A percentile compares a stretch with the other conserved stretches of the same genome.
Evolutionary conservation across 2,888 invertebrate genomes (phyloP).

Genomic region (Drosophila neoperkinsi): DNA sequence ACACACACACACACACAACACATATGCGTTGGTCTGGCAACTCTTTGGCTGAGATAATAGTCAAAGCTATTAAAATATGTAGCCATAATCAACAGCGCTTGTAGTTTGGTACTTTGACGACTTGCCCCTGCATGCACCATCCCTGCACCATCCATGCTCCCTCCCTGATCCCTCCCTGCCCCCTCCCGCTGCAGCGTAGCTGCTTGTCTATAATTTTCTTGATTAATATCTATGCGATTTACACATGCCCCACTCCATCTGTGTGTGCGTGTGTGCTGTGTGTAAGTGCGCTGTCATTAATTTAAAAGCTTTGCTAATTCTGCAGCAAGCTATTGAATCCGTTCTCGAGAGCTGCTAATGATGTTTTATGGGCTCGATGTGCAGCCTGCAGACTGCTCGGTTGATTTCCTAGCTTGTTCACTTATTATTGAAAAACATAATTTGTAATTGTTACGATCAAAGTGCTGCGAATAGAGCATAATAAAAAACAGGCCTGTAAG

Average conservation of each 20-base stretch:
- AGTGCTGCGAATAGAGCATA: not conserved
- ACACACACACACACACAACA: conserved; percentile 12
- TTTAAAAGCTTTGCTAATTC: conserved; percentile 76
- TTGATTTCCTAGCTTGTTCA: conserved; percentile 47
- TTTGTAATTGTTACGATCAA: conserved; percentile 47
- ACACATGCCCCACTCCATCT: conserved; percentile 45
- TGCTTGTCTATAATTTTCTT: conserved; percentile 72
- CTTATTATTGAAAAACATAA: conserved; percentile 51
- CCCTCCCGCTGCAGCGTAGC: conserved; percentile 5
- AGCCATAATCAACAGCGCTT: conserved; percentile 72
- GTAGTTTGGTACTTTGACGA: conserved; percentile 26
- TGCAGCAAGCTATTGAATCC: conserved; percentile 34
- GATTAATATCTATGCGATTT: conserved; percentile 78
- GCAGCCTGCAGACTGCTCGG: conserved; percentile 39
- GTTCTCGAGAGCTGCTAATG: conserved; percentile 60
- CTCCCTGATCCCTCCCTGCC: conserved; percentile 1
- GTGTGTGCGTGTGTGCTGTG: not conserved
- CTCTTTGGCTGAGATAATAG: conserved; percentile 75
- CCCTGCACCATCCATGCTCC: conserved; percentile 2
- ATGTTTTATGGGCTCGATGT: conserved; percentile 71
- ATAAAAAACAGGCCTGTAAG: not conserved
- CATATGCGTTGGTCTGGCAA: conserved; percentile 67
- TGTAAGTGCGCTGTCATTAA: conserved; percentile 62
- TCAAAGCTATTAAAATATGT: conserved; percentile 76
- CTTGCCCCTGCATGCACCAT: conserved; percentile 7